Base-by-base conservation (phyloP, 2,888 invertebrate species). In the Synanthedon formicaeformis region DNA sequence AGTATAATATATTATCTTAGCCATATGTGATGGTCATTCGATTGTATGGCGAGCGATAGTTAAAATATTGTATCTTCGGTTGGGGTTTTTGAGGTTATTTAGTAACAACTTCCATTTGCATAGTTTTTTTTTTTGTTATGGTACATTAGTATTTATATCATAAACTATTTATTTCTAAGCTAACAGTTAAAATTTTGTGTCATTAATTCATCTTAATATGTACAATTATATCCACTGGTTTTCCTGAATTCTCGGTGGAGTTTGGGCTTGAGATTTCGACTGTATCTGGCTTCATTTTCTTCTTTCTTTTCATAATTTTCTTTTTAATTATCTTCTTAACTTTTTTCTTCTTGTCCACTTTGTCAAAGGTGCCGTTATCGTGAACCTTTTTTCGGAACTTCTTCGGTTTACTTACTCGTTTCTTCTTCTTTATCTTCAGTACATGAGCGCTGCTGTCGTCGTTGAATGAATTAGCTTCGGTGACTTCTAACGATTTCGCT, bases 151-250 rank as follows among this genome's bases (percentile, higher is more conserved):
- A 23, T 23, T 23, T 23, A 23, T 23, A 23, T 23, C 18, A 23
- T 23, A 4, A 23, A 4, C 18, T 23, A 23, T 23, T 23, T 23
- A 23, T 23, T 23, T 23, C 18, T 23, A 23, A 23, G 18, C 18
- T 23, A 23, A 23, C 18, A 23, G 4, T 23, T n/a, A n/a, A 23
- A 23, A 23, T 4, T 27, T 27, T 27, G 27, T 27, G 5, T 27
- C 27, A 27, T 27, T 27, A 34, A 34, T 34, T 34, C 34, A 34
- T 71, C 69, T 75, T 75, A 60, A 77, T 77, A 56, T 77, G 76
- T 54, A 78, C 74, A 54, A 73, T 69, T 50, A 77, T 76, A 55
- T 78, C 78, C 0, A 75, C 69, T 2, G 75, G 75, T 49, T 68
- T 64, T 18, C 62, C 60, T 4, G 27, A 55, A 10, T 54, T 57